A percentile compares a stretch with the other conserved stretches of the same genome.
Conservation (phyloP, 64 coral and sea anemone genomes). For the Stylophora pistillata region DNA sequence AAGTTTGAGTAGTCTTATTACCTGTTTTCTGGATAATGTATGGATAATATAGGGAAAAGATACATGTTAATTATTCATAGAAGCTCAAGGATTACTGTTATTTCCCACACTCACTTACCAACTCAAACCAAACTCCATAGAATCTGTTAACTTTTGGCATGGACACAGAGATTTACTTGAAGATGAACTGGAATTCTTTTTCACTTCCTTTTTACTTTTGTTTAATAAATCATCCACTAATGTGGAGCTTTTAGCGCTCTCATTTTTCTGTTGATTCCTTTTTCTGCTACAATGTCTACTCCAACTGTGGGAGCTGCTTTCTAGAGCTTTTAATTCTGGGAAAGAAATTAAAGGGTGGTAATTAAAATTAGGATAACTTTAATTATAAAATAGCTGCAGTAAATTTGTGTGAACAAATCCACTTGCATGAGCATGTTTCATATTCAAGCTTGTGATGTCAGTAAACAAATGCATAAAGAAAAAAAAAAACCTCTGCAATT, state of each 20-base stretch:
- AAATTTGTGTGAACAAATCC: too few relatives aligned
- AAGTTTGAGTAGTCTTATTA: too few relatives aligned
- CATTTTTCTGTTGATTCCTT: not conserved
- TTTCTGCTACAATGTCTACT: conserved; percentile 1
- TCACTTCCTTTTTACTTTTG: not conserved
- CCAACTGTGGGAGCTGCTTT: conserved; percentile 14
- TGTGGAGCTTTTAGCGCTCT: not conserved
- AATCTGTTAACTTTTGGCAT: conserved; percentile 29
- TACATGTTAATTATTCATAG: too few relatives aligned
- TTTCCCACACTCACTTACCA: not conserved
- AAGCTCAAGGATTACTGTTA: too few relatives aligned
- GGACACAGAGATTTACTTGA: conserved; percentile 8
- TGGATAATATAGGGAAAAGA: too few relatives aligned
- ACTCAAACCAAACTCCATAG: conserved; percentile 23
- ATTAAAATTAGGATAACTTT: not conserved
- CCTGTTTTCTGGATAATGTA: too few relatives aligned
- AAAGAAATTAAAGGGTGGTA: not conserved
- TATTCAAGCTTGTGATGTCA: too few relatives aligned
- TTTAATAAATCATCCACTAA: conserved; percentile 8
- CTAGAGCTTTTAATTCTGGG: conserved; percentile 9
- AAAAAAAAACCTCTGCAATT: too few relatives aligned
- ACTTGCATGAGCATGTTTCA: too few relatives aligned
- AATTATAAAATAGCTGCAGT: not conserved
- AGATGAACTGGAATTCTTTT: not conserved
- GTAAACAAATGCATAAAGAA: too few relatives aligned